Evolutionary conservation across 1,140 invertebrate species (phyloP), one percentile per base, ranked within the genome.

Genomic region (Calephelis nemesis): DNA sequence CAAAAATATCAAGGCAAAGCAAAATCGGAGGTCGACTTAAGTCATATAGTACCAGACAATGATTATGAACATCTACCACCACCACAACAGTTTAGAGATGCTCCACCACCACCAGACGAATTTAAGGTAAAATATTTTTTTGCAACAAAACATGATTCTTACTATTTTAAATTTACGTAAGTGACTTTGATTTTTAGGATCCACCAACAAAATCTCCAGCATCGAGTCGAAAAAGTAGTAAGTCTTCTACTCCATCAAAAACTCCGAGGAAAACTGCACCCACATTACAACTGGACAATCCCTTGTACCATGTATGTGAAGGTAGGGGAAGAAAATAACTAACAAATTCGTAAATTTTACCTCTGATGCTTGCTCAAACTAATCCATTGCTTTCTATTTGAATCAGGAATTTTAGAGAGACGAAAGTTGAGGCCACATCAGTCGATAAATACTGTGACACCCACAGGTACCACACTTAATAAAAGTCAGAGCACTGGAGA

Each of bases 71-170:
- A 96, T 78, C 93, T 97, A 7, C 96, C 96, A 8, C 96, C 96
- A 2, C 96, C 96, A 0, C 95, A 96, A 76, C 96, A 97, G 90
- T 97, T 97, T 76, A 94, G 96, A 83, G 96, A 97, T 90, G 94
- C 95, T 42, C 95, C 95, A n/a, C 94, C 95, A 5, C 94, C 94
- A 9, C 96, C 96, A 0, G 95, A 96, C 77, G 94, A 94, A 75
- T 96, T 96, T 81, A 92, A 91, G 85, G 91, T 91, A 83, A 71
- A 65, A 40, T 70, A 48, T 15, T 50, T 50, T 13, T 13, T 50
- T 65, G 10, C 19, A 8, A 40, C 0, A 47, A 19, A 19, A 3
- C 19, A 19, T 19, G 19, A 19, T 19, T 19, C 19, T 19, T 19
- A 19, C 19, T 19, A 19, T 30, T 45, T 47, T 63, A 11, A 48